Percentiles rank a stretch among this genome's conserved stretches.
Conservation (phyloP, 1,140 invertebrate species). For the Paralvinella palmiformis region DNA sequence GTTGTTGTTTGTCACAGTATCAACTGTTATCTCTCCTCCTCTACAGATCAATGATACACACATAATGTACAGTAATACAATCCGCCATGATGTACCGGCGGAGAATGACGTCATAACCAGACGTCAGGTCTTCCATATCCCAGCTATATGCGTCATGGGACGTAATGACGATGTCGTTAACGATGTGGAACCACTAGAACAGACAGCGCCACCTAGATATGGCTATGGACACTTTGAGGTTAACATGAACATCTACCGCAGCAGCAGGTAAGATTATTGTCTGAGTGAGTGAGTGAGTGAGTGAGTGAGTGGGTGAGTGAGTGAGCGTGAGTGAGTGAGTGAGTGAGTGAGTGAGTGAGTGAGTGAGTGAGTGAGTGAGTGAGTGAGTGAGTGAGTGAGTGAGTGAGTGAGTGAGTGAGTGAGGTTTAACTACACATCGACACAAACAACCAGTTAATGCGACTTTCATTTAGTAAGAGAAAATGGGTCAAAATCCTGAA, state of each 20-base stretch:
- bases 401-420: too few species aligned
- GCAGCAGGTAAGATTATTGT: neutral
- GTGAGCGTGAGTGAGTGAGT: too few species aligned
- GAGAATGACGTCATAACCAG: conserved; percentile 24
- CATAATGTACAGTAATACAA: conserved; percentile 34
- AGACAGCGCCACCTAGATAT: conserved; percentile 8
- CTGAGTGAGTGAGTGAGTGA: too few species aligned
- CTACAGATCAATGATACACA: conserved; percentile 34
- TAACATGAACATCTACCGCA: conserved; percentile 10
- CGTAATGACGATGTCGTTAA: conserved; percentile 15
- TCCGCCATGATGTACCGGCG: conserved; percentile 30
- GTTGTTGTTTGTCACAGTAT: neutral
- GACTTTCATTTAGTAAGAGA: too few species aligned
- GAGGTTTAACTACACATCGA: too few species aligned
- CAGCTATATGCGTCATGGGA: conserved; percentile 28
- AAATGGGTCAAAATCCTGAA: too few species aligned
- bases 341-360: too few species aligned
- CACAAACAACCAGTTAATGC: too few species aligned
- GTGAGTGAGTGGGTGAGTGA: too few species aligned
- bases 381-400: too few species aligned
- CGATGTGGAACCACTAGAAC: conserved; percentile 2
- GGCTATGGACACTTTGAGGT: conserved; percentile 27
- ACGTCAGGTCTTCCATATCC: conserved; percentile 26
- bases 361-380: too few species aligned
- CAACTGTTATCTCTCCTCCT: neutral